Evolutionary conservation across 2,797 vertebrate genomes (phyloP), one percentile per base, ranked within the genome.

Genomic region (Euthynnus affinis): DNA sequence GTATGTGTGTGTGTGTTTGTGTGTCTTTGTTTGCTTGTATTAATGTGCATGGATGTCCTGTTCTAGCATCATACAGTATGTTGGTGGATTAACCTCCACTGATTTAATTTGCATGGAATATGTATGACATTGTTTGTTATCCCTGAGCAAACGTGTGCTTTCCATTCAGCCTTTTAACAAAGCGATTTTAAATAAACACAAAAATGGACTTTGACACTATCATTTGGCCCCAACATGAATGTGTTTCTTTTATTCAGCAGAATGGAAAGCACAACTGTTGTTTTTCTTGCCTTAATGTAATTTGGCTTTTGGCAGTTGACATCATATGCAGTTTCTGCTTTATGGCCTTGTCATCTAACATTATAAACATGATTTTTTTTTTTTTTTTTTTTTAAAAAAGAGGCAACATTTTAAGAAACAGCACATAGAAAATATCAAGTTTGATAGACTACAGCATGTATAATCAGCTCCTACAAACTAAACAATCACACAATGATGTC

Each of bases 181-280:
- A 71, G 3, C 44, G 6, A 42, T 25, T 1, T n/a, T n/a, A n/a
- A 29, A 0, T 22, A 32, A n/a, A 0, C 20, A 25, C 3, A 14
- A 32, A 48, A 44, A 32, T 52, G 59, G 7, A 37, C 23, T 49
- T 29, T 17, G 2, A 37, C 0, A 8, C 25, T 15, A 22, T 27
- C 62, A 9, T 29, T 49, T n/a, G 46, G 46, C 46, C 46, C 0
- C 29, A 9, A 44, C 18, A 49, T 49, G n/a, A 49, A 49, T 20
- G 27, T 23, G 2, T 67, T 64, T 64, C 40, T 76, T 5, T 18
- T 23, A 3, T 62, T 59, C 7, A 56, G 22, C 13, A 3, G 23
- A 78, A 69, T 86, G 85, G 80, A 89, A 88, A 92, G 87, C 88
- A 84, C 72, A 88, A 73, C 74, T 82, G 78, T 64, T n/a, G n/a